phyloP scores from a whole-genome alignment of 2,888 invertebrate species.

The Drosophila parthenogenetica region DNA sequence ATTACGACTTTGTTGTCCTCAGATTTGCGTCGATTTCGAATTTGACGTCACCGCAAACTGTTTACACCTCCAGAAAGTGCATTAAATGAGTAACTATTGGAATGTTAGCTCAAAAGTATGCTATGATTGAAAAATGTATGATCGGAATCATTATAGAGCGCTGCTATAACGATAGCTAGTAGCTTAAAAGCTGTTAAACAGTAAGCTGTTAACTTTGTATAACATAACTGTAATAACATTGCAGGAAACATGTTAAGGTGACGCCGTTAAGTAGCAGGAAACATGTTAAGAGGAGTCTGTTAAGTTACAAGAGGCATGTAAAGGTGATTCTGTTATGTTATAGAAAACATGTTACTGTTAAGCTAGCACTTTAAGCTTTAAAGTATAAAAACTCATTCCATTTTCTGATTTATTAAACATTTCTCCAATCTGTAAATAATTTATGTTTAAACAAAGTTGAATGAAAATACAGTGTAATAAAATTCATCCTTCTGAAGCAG shows the following conservation, averaged over 20 bases:
- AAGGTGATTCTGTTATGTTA: too few species aligned
- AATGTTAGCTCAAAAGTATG: constrained; percentile 39
- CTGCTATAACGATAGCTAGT: not conserved
- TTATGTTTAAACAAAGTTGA: too few species aligned
- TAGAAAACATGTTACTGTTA: not conserved
- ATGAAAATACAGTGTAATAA: too few species aligned
- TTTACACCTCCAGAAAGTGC: constrained; percentile 4
- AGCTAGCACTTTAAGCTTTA: too few species aligned
- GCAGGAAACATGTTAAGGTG: not conserved
- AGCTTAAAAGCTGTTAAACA: too few species aligned
- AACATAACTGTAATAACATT: not conserved
- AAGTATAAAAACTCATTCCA: too few species aligned
- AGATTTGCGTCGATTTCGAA: constrained; percentile 36
- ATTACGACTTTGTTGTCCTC: constrained; percentile 23
- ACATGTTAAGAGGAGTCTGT: not conserved
- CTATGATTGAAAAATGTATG: constrained; percentile 11
- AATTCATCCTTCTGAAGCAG: too few species aligned
- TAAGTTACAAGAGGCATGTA: too few species aligned
- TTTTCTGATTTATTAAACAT: too few species aligned
- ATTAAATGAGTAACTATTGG: constrained; percentile 3
- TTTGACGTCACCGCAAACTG: constrained; percentile 45
- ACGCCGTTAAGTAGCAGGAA: not conserved
- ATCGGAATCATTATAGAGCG: not conserved
- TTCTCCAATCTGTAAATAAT: too few species aligned
- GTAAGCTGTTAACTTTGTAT: not conserved